A percentile compares a stretch with the other conserved stretches of the same genome.
Evolutionary conservation across 2,113 vertebrate species (phyloP).

Genomic region (Etheostoma spectabile): DNA sequence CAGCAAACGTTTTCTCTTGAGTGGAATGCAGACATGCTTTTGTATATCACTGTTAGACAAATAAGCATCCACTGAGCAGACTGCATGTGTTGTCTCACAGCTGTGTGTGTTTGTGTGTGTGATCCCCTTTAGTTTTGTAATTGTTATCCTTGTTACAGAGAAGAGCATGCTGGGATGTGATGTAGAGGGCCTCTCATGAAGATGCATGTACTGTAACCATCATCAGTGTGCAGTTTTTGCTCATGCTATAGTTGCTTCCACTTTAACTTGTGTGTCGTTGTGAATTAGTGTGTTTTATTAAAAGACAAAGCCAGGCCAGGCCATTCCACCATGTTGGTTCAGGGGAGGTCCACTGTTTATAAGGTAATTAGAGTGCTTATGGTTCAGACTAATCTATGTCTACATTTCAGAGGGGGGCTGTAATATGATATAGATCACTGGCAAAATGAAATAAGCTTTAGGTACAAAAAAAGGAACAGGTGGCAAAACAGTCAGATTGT

Average conservation of each 20-base stretch:
- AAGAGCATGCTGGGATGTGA: conserved; percentile 21
- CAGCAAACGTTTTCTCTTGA: conserved; percentile 40
- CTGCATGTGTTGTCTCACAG: conserved; percentile 56
- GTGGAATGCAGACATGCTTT: conserved; percentile 68
- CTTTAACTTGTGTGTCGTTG: conserved; percentile 6
- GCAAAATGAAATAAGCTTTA: conserved; percentile 69
- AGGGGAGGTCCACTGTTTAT: conserved; percentile 69
- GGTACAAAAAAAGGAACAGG: conserved; percentile 66
- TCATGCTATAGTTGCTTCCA: not conserved
- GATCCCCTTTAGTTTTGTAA: conserved; percentile 25
- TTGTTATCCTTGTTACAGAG: conserved; percentile 26
- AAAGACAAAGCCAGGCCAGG: conserved; percentile 21
- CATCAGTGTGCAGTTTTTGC: conserved; percentile 3
- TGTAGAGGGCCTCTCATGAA: not conserved
- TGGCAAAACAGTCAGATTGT: conserved; percentile 69
- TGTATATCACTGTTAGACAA: conserved; percentile 60
- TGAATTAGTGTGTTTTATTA: conserved; percentile 41
- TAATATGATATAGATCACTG: conserved; percentile 73
- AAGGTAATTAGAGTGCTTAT: conserved; percentile 76
- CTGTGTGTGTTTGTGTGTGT: conserved; percentile 34
- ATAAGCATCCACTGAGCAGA: conserved; percentile 50
- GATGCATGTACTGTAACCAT: not conserved
- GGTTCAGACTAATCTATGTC: conserved; percentile 78
- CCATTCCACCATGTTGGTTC: conserved; percentile 55
- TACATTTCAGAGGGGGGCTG: conserved; percentile 67